Base-by-base conservation (phyloP, 2,797 vertebrate genomes). In the Urocyon cinereoargenteus region DNA sequence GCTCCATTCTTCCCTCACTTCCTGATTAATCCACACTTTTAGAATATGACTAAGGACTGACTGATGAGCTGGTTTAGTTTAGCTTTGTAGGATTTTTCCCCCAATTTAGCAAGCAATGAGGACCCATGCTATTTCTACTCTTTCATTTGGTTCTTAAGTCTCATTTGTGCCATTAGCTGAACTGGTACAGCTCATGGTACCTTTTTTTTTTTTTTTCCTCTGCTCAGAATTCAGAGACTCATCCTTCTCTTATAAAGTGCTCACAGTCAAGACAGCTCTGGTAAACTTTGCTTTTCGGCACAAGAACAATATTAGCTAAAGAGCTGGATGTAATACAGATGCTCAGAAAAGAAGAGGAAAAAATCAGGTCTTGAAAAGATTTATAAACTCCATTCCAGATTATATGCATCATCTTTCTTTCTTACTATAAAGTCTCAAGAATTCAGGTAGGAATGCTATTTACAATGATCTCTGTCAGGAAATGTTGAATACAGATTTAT, bases 41-140 rank as follows among this genome's bases (percentile, higher is more conserved):
- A 96, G 86, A 89, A 88, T 88, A 62, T 91, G 85, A 90, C 93
- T 95, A 86, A 95, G 96, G 89, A 87, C 83, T 97, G 96, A 98
- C 86, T 97, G 93, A 97, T 97, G 97, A 96, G 92, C 95, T 97
- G 79, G 28, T 97, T 92, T 94, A 73, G 81, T 96, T 96, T 95
- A 97, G 94, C 96, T 97, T 97, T 85, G 97, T 98, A 95, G 95
- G 94, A 97, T 97, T 98, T 97, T 94, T 91, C 96, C 91, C 93
- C 66, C 85, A 98, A 45, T 98, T 98, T 95, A 97, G 97, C 97
- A 97, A 97, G 97, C 97, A 96, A 91, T 96, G 89, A 93, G 34
- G 97, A 97, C 94, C 66, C 21, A 21, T 82, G 18, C 90, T 82
- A 49, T 97, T 98, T 34, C 14, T 62, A 77, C 96, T 95, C 94